Percentiles rank a stretch among this genome's conserved stretches.
These are phyloP conservation scores for Listronotus bonariensis DNA, from an alignment of 1,140 invertebrate genomes.

Conservation along the genomic window DNA sequence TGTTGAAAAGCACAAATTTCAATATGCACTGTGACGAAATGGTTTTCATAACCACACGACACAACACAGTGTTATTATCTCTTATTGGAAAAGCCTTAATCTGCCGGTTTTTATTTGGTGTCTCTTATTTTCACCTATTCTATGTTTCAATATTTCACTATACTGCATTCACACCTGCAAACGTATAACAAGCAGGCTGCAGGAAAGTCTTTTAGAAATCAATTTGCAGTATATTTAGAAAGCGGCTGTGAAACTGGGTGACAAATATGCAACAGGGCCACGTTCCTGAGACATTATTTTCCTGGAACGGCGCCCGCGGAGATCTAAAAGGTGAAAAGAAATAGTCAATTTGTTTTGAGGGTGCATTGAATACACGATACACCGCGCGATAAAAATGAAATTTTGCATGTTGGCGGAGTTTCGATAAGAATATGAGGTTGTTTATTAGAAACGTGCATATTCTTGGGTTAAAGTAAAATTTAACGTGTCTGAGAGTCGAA, in stretches of 20 bases:
- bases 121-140: not conserved
- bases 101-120: not conserved
- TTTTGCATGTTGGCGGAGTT: slow-evolving; percentile 18
- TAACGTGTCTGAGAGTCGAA: too few relatives aligned
- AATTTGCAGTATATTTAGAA: slow-evolving; percentile 32
- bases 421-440: slow-evolving; percentile 16
- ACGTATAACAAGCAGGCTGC: slow-evolving; percentile 15
- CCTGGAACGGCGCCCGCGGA: slow-evolving; percentile 18
- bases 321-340: slow-evolving; percentile 24
- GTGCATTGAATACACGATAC: slow-evolving; percentile 24
- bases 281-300: slow-evolving; percentile 18
- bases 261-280: slow-evolving; percentile 32
- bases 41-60: too few relatives aligned
- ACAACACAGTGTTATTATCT: too few relatives aligned
- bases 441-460: slow-evolving; percentile 5
- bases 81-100: too few relatives aligned
- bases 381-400: slow-evolving; percentile 18
- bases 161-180: slow-evolving; percentile 4
- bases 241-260: slow-evolving; percentile 23
- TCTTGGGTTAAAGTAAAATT: too few relatives aligned
- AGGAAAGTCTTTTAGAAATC: slow-evolving; percentile 5
- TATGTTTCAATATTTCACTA: slow-evolving; percentile 2
- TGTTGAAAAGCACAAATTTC: too few relatives aligned
- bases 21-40: too few relatives aligned
- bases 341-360: slow-evolving; percentile 31